phyloP scores from a whole-genome alignment of 2,797 vertebrate genomes.

The Pempheris klunzingeri region DNA sequence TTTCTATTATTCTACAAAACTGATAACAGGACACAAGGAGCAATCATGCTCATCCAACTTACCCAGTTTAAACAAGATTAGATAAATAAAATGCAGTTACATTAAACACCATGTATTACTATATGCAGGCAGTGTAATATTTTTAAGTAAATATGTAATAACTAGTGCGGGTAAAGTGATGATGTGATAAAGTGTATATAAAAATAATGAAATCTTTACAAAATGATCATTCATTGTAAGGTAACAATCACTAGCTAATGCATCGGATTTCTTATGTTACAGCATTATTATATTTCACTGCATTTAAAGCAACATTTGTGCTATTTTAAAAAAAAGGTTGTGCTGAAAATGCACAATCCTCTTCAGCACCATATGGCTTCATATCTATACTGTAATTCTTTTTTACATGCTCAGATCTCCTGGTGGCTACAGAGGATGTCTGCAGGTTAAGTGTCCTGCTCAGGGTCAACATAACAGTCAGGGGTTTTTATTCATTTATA shows the following conservation, averaged over 20 bases:
- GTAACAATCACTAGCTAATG: background rate
- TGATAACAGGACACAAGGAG: background rate
- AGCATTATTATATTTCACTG: background rate
- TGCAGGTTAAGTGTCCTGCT: background rate
- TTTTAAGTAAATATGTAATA: background rate
- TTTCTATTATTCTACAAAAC: conserved; percentile 3
- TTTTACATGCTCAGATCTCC: background rate
- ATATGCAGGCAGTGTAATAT: no score
- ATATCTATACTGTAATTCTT: background rate
- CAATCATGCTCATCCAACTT: background rate
- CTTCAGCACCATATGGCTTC: background rate
- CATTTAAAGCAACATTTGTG: background rate
- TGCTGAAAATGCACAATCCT: background rate
- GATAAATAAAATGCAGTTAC: background rate
- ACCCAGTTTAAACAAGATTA: background rate
- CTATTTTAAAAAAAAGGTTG: background rate
- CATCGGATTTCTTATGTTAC: background rate
- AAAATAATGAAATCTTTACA: background rate
- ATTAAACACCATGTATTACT: background rate
- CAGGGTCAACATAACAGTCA: background rate
- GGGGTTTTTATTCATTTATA: background rate
- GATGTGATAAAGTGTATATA: background rate
- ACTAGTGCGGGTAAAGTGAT: background rate
- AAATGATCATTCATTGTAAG: background rate
- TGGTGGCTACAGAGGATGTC: background rate